Conservation (phyloP, 2,888 invertebrate genomes). For the Drosophila algonquin region DNA sequence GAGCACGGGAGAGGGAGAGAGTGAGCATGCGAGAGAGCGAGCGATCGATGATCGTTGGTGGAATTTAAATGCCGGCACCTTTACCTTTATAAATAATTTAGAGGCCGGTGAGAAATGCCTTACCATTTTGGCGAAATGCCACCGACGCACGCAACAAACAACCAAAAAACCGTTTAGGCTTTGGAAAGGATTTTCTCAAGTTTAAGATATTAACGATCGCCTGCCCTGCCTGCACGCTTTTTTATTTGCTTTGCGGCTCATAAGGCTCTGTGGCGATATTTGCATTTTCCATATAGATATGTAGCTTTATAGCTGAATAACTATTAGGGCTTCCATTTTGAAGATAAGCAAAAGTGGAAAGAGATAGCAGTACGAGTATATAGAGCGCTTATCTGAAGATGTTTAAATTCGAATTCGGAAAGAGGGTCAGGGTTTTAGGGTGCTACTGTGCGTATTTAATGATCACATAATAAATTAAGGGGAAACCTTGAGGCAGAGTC, state of each 20-base stretch:
- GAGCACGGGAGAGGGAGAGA: not conserved
- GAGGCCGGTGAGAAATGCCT: constrained; percentile 57
- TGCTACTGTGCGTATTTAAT: not conserved
- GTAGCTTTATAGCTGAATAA: constrained; percentile 7
- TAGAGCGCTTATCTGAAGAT: constrained; percentile 34
- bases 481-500: not conserved
- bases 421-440: constrained; percentile 29
- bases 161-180: constrained; percentile 29
- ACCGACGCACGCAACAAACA: not conserved
- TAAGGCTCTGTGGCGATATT: constrained; percentile 18
- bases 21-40: not conserved
- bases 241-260: constrained; percentile 57
- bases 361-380: constrained; percentile 16
- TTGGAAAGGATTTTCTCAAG: constrained; percentile 25
- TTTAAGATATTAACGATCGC: constrained; percentile 21
- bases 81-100: constrained; percentile 73
- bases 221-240: constrained; percentile 50
- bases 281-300: constrained; percentile 8
- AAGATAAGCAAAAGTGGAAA: constrained; percentile 20
- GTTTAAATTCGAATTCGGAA: constrained; percentile 19
- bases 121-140: constrained; percentile 47
- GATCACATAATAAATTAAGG: not conserved
- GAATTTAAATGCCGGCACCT: constrained; percentile 67
- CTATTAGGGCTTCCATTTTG: constrained; percentile 26
- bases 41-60: constrained; percentile 25